Percentiles rank a stretch among this genome's conserved stretches.
These are phyloP conservation scores for Chelonus formosanus DNA, from an alignment of 2,888 invertebrate species.

Conservation along the genomic window DNA sequence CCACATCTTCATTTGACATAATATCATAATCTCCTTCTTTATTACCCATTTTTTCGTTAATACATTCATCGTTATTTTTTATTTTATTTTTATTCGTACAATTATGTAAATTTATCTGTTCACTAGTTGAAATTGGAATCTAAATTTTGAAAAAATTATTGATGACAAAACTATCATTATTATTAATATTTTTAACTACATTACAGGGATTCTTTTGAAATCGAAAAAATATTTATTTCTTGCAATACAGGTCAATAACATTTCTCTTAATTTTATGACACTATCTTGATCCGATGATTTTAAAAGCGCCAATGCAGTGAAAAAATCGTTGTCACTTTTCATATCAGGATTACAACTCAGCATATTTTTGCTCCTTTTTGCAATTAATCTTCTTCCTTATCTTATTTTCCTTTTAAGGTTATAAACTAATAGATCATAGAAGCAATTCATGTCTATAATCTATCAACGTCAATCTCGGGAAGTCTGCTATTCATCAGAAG, in stretches of 20 bases:
- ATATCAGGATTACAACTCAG: slow-evolving; percentile 40
- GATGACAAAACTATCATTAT: too few species aligned
- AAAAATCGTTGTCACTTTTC: slow-evolving; percentile 46
- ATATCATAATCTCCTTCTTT: not conserved
- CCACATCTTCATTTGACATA: slow-evolving; percentile 31
- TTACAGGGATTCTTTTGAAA: slow-evolving; percentile 33
- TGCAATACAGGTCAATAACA: slow-evolving; percentile 47
- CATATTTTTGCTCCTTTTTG: not conserved
- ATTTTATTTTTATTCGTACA: too few species aligned
- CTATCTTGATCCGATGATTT: slow-evolving; percentile 51
- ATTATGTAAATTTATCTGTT: too few species aligned
- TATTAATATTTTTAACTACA: not conserved
- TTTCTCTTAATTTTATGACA: slow-evolving; percentile 46
- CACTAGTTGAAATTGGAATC: too few species aligned
- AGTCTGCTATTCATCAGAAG: too few species aligned
- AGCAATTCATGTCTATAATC: too few species aligned
- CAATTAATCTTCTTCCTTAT: not conserved
- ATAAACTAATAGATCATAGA: too few species aligned
- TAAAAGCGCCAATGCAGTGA: slow-evolving; percentile 47
- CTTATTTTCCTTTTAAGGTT: not conserved
- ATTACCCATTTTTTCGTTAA: not conserved
- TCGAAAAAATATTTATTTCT: slow-evolving; percentile 28
- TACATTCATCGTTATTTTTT: too few species aligned
- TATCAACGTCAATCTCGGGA: too few species aligned
- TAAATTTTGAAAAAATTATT: too few species aligned